Conservation (phyloP, 92 coral and sea anemone genomes). For the Bergia sp. region DNA sequence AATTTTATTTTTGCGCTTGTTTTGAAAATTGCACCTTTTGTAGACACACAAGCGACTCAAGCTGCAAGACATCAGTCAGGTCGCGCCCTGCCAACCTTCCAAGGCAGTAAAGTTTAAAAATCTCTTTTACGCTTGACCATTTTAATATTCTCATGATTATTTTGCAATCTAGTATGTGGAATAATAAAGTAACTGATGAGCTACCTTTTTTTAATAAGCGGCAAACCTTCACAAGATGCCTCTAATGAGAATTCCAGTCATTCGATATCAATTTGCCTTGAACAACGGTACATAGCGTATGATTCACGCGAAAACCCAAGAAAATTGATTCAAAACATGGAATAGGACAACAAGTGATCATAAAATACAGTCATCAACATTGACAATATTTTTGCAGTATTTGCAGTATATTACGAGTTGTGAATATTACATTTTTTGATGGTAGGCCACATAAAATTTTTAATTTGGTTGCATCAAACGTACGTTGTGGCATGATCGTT, state of each 20-base stretch:
- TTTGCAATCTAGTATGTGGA: too few species aligned
- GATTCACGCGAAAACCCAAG: too few species aligned
- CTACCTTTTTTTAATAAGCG: neutral
- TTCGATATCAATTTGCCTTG: neutral
- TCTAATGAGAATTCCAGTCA: neutral
- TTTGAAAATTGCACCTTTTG: neutral
- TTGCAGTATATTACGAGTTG: too few species aligned
- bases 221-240: neutral
- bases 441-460: neutral
- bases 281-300: neutral
- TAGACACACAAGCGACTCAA: neutral
- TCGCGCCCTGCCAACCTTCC: neutral
- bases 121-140: neutral
- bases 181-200: neutral
- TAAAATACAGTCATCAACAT: neutral
- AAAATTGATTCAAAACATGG: neutral
- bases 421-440: too few species aligned
- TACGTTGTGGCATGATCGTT: neutral
- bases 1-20: neutral
- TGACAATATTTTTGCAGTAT: neutral
- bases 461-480: neutral
- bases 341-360: too few species aligned
- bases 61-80: neutral
- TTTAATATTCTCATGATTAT: neutral
- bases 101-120: neutral